Base-by-base conservation (phyloP, 2,888 invertebrate genomes). In the Flexamia atlantica region DNA sequence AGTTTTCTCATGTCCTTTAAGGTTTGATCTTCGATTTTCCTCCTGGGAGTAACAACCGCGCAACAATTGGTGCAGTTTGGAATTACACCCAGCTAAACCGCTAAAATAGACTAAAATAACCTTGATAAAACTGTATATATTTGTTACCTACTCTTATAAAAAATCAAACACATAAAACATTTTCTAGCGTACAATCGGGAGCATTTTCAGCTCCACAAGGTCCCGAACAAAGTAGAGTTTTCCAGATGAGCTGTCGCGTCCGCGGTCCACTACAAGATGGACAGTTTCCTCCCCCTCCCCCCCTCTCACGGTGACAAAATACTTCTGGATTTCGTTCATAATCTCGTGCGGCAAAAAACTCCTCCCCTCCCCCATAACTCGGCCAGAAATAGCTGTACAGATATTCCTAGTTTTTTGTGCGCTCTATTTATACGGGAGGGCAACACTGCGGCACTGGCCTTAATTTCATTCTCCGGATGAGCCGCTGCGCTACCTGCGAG, bases 311-410 rank as follows among this genome's bases (percentile, higher is more conserved):
- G 64, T 57, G 57, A 79, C 79, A 57, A 46, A 79, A 79, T 79
- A 79, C 79, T 50, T 50, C 79, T 79, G 82, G 72, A 82, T 72
- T 82, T 82, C 82, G 82, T 82, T 82, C 82, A 82, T 82, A 82
- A 82, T 82, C 82, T 82, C 82, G 28, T 53, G 50, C 25, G 53
- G 82, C 82, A 82, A 82, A 82, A 82, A 82, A 82, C 82, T 14
- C 20, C 28, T 70, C 72, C 82, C 53, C 82, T 72, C 68, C 20
- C 82, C 68, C 46, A 70, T 82, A 70, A 53, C 82, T 82, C 30
- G 28, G 53, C 7, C 57, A 17, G 79, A 79, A 79, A 79, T 79
- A 79, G 79, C 79, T n/a, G 79, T 57, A 79, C 79, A 79, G 79
- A 79, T 79, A 79, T 79, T 79, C 79, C 79, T 79, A 79, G 79